A percentile compares a stretch with the other conserved stretches of the same genome.
Evolutionary conservation across 2,888 invertebrate species (phyloP).

Genomic region (Taphrorychus bicolor): DNA sequence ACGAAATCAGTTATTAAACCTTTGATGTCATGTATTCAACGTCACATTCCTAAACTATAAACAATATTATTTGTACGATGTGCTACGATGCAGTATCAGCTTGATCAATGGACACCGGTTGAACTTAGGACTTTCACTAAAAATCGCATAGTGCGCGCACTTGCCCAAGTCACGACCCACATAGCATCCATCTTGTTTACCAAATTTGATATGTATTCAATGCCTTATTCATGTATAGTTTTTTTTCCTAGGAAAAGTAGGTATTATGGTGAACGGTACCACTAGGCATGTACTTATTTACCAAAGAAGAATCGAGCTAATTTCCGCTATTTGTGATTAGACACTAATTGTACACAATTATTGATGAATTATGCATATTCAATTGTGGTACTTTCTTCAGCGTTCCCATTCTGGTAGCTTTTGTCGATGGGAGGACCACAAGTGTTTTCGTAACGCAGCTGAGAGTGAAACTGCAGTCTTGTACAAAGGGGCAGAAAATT

Average conservation of each 20-base stretch:
- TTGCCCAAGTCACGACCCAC: constrained; percentile 26
- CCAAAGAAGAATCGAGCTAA: too few relatives aligned
- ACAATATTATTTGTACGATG: background rate
- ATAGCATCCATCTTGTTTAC: constrained; percentile 21
- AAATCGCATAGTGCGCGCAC: constrained; percentile 30
- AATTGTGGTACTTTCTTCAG: background rate
- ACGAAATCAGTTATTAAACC: too few relatives aligned
- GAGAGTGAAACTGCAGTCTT: background rate
- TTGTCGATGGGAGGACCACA: background rate
- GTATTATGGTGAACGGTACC: background rate
- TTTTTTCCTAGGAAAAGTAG: background rate
- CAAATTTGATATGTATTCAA: background rate
- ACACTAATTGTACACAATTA: constrained; percentile 5
- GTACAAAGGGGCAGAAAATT: constrained; percentile 15
- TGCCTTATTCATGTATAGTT: too few relatives aligned
- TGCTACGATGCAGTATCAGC: background rate
- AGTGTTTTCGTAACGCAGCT: background rate
- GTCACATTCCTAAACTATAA: background rate
- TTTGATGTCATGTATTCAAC: too few relatives aligned
- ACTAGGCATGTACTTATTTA: background rate
- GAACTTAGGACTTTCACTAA: constrained; percentile 35
- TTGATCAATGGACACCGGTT: constrained; percentile 3
- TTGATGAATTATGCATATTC: background rate
- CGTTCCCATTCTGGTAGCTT: background rate
- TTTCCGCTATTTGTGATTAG: background rate